phyloP scores from a whole-genome alignment of 2,797 vertebrate genomes.

The Bradypodion pumilum region DNA sequence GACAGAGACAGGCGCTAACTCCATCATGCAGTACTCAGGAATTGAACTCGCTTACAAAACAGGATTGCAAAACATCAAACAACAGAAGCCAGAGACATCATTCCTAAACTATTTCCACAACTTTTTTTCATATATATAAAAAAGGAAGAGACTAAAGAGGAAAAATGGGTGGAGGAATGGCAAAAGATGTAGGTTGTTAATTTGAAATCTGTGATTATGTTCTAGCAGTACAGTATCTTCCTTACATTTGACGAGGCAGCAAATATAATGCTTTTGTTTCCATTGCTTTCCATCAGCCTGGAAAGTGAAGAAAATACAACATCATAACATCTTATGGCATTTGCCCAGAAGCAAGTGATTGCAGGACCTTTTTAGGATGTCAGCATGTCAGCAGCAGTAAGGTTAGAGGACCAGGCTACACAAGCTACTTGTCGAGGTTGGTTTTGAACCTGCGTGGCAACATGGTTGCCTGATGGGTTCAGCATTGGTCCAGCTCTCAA shows the following conservation, averaged over 20 bases:
- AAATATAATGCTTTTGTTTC: not conserved
- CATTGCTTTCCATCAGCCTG: not conserved
- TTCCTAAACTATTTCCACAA: not conserved
- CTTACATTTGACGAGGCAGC: not conserved
- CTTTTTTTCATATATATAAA: too few species aligned
- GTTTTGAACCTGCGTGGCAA: not conserved
- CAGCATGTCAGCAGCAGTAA: too few species aligned
- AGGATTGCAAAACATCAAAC: not conserved
- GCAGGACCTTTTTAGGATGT: not conserved
- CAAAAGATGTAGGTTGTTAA: not conserved
- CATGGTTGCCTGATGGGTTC: not conserved
- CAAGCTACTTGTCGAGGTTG: not conserved
- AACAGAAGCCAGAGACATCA: not conserved
- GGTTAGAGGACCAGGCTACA: not conserved
- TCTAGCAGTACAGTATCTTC: not conserved
- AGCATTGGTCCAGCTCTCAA: not conserved
- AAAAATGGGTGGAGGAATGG: accelerated
- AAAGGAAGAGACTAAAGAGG: too few species aligned
- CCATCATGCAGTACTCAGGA: too few species aligned
- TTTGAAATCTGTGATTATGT: not conserved
- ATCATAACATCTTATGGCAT: not conserved
- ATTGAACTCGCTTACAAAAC: not conserved
- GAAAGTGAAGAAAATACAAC: not conserved
- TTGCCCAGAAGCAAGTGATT: not conserved
- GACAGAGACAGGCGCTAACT: too few species aligned